Evolutionary conservation across 1,140 invertebrate genomes (phyloP).

Genomic region (Diabrotica virgifera): DNA sequence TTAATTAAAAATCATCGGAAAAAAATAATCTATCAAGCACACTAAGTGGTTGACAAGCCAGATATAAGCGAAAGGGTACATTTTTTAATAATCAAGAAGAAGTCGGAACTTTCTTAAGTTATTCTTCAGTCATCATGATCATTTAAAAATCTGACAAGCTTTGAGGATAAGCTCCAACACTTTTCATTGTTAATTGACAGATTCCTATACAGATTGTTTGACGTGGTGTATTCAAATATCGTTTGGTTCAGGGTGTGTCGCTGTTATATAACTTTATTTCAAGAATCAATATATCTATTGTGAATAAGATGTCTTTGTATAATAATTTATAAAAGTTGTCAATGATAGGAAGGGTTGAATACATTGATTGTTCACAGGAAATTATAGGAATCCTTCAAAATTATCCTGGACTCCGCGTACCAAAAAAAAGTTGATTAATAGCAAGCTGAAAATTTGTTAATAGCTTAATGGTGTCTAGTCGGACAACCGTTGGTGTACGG

Average conservation of each 20-base stretch:
- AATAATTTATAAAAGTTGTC: no score
- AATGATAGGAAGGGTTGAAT: no score
- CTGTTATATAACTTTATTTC: no score
- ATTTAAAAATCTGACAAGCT: slow-evolving; percentile 6
- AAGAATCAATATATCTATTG: no score
- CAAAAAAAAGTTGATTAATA: no score
- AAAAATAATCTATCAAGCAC: slow-evolving; percentile 5
- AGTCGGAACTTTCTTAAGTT: slow-evolving; percentile 1
- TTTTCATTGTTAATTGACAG: slow-evolving; percentile 12
- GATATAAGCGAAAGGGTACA: neutral
- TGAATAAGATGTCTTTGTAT: no score
- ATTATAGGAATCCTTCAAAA: no score
- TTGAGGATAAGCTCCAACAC: neutral
- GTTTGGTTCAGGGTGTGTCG: neutral
- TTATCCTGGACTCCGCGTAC: no score
- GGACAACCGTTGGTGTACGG: no score
- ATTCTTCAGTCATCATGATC: slow-evolving; percentile 10
- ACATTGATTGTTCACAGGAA: no score
- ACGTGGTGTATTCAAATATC: neutral
- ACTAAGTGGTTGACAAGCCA: slow-evolving; percentile 1
- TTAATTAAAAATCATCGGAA: neutral
- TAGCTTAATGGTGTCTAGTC: no score
- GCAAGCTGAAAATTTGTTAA: no score
- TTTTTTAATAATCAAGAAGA: neutral
- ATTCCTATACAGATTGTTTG: neutral